A percentile compares a stretch with the other conserved stretches of the same genome.
phyloP scores from a whole-genome alignment of 2,797 vertebrate genomes.

The Hoplostethus mediterraneus region DNA sequence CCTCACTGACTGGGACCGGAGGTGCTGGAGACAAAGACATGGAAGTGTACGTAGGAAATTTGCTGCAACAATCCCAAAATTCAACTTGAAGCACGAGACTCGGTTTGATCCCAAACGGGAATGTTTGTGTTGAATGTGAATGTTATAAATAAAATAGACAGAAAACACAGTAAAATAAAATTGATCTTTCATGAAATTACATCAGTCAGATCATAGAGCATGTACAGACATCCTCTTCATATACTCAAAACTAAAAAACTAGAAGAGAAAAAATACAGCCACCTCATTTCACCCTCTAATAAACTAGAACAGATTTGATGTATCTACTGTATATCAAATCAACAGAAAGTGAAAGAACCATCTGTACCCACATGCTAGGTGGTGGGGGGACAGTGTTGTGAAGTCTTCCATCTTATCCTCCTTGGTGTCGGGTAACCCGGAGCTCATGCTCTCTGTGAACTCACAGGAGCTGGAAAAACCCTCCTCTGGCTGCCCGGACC shows the following conservation, averaged over 20 bases:
- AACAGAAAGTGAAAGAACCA: neutral
- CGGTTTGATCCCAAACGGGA: no score
- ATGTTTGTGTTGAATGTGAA: no score
- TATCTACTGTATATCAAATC: neutral
- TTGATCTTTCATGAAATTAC: neutral
- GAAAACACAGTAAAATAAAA: neutral
- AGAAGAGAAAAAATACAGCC: neutral
- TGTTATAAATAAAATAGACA: neutral
- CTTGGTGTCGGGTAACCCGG: conserved; percentile 13
- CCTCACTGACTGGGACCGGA: conserved; percentile 30
- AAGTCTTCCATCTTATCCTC: conserved; percentile 68
- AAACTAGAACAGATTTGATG: neutral
- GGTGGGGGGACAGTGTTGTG: conserved; percentile 46
- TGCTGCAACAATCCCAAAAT: neutral
- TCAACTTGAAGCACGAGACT: conserved; percentile 1
- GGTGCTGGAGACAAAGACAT: neutral
- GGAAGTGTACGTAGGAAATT: conserved; percentile 1
- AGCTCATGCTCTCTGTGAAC: conserved; percentile 65
- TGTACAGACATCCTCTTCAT: neutral
- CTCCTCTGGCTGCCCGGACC: neutral
- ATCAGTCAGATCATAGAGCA: neutral
- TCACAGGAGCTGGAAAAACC: conserved; percentile 30
- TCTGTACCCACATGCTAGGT: conserved; percentile 71
- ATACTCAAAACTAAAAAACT: neutral
- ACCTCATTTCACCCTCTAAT: neutral